Base-by-base conservation (phyloP, 2,113 vertebrate genomes). In the Tragulus kanchil region DNA sequence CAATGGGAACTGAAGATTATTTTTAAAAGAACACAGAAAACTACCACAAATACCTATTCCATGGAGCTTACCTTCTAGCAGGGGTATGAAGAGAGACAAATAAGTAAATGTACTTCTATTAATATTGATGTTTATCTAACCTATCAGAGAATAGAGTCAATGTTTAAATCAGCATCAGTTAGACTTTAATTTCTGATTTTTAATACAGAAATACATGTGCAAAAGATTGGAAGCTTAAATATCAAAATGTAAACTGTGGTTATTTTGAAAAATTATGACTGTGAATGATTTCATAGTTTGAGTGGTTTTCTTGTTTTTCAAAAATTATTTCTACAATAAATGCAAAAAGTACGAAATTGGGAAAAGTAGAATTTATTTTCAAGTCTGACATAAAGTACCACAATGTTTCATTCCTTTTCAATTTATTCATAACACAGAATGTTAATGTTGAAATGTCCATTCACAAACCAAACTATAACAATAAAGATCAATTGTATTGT, bases 361-460 rank as follows among this genome's bases (percentile, higher is more conserved):
- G 15, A 45, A 71, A 69, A 3, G n/a, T 1, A 85, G 54, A 79
- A 71, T 52, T 52, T 45, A 19, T 91, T 86, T 73, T 93, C 50
- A 91, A 88, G 36, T 69, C 48, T 23, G 67, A 31, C 5, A 12
- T 36, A 52, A 85, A 69, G 25, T 13, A 28, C 81, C 26, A 23
- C 11, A 21, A 28, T 79, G 75, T 93, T 92, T 91, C 21, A 81
- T 77, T 62, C 28, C 28, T 77, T 89, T 94, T n/a, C 19, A 26
- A 67, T 67, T 92, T 67, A 85, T 65, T 94, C 81, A 36, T 48
- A 94, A 67, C n/a, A 31, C 36, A 71, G 61, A 95, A 85, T 73
- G n/a, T 21, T 83, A 88, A 71, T 56, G 9, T 87, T 90, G 54
- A 69, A 83, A 52, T 48, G 21, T 13, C 16, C 36, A 91, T 45